phyloP scores from a whole-genome alignment of 2,888 invertebrate species.

The Lapara coniferarum region DNA sequence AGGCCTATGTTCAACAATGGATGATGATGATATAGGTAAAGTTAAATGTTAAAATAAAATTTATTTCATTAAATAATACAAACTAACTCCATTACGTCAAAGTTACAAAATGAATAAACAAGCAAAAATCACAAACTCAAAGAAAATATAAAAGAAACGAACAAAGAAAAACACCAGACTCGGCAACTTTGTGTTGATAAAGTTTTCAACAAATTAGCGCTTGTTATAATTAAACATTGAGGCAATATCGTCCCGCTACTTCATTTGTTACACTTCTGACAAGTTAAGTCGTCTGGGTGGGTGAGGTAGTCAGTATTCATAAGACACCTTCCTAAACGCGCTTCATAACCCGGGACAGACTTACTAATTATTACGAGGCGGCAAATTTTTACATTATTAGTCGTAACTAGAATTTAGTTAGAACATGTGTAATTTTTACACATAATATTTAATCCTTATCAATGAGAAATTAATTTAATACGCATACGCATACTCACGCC shows the following conservation, averaged over 20 bases:
- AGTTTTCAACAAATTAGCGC: conserved; percentile 35
- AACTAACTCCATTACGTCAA: not conserved
- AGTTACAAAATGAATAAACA: not conserved
- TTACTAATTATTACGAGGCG: conserved; percentile 44
- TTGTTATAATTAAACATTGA: conserved; percentile 62
- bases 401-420: not conserved
- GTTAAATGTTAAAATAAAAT: no score
- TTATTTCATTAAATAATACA: not conserved
- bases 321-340: conserved; percentile 69
- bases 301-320: conserved; percentile 74
- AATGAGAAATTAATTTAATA: no score
- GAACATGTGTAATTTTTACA: not conserved
- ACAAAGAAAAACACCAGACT: conserved; percentile 21
- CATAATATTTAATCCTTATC: no score
- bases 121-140: conserved; percentile 3
- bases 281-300: conserved; percentile 71
- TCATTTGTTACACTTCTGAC: conserved; percentile 72
- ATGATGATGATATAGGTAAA: no score
- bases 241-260: conserved; percentile 54
- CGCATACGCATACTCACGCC: no score
- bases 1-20: no score
- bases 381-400: conserved; percentile 34
- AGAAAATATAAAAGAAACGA: conserved; percentile 16
- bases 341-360: conserved; percentile 60
- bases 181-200: conserved; percentile 19